phyloP scores from a whole-genome alignment of 2,797 vertebrate genomes.

The Amphiprion clarkii region DNA sequence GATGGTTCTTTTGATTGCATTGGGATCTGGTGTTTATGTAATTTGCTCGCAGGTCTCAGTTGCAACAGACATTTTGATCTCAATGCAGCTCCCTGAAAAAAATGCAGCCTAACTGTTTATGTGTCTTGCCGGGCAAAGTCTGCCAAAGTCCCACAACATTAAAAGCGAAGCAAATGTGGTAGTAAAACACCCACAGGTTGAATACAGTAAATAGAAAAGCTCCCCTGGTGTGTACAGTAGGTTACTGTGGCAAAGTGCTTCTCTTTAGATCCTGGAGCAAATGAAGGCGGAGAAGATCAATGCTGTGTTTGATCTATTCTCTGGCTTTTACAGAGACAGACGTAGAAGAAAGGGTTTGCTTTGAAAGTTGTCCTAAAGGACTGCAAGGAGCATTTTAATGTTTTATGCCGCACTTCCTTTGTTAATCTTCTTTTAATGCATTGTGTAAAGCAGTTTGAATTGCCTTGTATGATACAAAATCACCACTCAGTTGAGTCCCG shows the following conservation, averaged over 20 bases:
- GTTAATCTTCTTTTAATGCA: constrained; percentile 4
- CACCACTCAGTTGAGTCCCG: too few relatives aligned
- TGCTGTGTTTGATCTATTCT: constrained; percentile 76
- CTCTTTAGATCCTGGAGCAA: constrained; percentile 63
- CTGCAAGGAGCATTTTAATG: constrained; percentile 31
- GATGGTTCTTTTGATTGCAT: neutral
- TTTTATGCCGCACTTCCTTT: constrained; percentile 34
- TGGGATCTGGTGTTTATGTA: neutral
- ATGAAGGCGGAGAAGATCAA: constrained; percentile 74
- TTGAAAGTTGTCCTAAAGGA: constrained; percentile 45
- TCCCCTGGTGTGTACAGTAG: constrained; percentile 19
- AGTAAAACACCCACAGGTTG: constrained; percentile 1
- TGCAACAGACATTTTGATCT: neutral
- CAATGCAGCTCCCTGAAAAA: constrained; percentile 1
- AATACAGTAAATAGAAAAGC: constrained; percentile 16
- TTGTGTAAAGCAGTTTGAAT: constrained; percentile 15
- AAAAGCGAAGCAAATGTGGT: constrained; percentile 19
- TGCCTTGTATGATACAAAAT: neutral
- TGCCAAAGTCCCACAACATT: constrained; percentile 1
- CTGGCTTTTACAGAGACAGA: constrained; percentile 52
- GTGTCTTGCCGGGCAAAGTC: neutral
- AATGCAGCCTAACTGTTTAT: constrained; percentile 14
- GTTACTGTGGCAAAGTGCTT: constrained; percentile 44
- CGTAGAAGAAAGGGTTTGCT: constrained; percentile 38
- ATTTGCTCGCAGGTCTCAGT: constrained; percentile 6